Base-by-base conservation (phyloP, 92 coral and sea anemone species). In the Umimayanthus chanpuru region DNA sequence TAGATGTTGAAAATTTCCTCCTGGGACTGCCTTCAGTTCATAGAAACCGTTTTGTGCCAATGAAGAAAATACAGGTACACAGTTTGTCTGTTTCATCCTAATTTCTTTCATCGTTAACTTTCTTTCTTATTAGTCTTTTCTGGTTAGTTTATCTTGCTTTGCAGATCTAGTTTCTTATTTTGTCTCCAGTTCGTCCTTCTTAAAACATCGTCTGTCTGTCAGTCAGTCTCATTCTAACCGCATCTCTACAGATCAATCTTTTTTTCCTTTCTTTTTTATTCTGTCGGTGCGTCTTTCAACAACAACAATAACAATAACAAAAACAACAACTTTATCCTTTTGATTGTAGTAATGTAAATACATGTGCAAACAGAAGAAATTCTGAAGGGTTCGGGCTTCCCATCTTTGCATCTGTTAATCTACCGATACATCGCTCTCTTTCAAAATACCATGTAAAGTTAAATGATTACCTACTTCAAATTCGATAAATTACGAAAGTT, bases 1-100 rank as follows among this genome's bases (percentile, higher is more conserved):
- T 97, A 84, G 99, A 97, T 86, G 92, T 97, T 55, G 99, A 97
- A 89, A 95, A 90, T 93, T 93, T 96, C 55, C 86, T 97, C 41
- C 80, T 97, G 73, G 99, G 99, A 72, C 86, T 97, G 23, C 97
- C 98, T 43, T 91, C 99, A 53, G 90, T 97, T 81, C 94, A 94
- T 92, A 93, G 99, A 83, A 92, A 93, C 83, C 95, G 98, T 44
- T 97, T 89, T 88, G 92, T 97, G 70, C 97, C 98, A 14, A 76
- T 94, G 92, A 97, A 95, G 86, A 97, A 95, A 88, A 88, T 97
- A 66, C 95, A 95, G 98, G 99, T 95, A 85, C 70, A 80, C 18
- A 25, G 9, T 32, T 4, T 21, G 23, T 2, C 4, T 39, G 20
- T 61, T 23, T 61, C 23, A 32, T 61, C 21, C 26, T 18, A 5